Percentiles rank a stretch among this genome's conserved stretches.
phyloP scores from a whole-genome alignment of 2,888 invertebrate species.

The Scaptomyza flava region DNA sequence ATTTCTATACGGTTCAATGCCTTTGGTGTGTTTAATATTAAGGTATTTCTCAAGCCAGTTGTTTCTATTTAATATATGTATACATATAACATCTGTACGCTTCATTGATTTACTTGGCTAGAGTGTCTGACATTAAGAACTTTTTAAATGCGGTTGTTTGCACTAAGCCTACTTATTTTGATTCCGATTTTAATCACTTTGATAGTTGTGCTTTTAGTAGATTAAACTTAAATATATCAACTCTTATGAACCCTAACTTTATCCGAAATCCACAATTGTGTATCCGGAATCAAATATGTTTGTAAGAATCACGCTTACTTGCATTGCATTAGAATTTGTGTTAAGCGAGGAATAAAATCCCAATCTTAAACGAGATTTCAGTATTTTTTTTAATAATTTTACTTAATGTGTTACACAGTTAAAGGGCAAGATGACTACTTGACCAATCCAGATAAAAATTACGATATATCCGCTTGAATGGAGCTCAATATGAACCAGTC shows the following conservation, averaged over 20 bases:
- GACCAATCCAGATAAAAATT: too few relatives aligned
- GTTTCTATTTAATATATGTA: too few relatives aligned
- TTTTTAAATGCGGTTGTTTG: background rate
- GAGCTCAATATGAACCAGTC: too few relatives aligned
- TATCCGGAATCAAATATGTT: background rate
- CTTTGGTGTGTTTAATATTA: too few relatives aligned
- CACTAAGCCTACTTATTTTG: background rate
- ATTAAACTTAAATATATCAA: too few relatives aligned
- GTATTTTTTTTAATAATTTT: background rate
- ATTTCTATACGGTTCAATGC: background rate
- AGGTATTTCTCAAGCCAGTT: too few relatives aligned
- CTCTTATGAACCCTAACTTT: background rate
- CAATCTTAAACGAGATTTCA: background rate
- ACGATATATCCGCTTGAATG: too few relatives aligned
- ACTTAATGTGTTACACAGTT: too few relatives aligned
- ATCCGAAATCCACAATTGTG: background rate
- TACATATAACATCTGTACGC: too few relatives aligned
- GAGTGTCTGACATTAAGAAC: too few relatives aligned
- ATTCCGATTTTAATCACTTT: background rate
- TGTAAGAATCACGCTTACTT: background rate
- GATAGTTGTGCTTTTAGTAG: background rate
- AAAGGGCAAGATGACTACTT: too few relatives aligned
- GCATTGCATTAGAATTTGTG: background rate
- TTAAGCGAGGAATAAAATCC: background rate
- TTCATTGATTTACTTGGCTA: too few relatives aligned